Evolutionary conservation across 2,888 invertebrate genomes (phyloP), one percentile per base, ranked within the genome.

Genomic region (Sesia apiformis): DNA sequence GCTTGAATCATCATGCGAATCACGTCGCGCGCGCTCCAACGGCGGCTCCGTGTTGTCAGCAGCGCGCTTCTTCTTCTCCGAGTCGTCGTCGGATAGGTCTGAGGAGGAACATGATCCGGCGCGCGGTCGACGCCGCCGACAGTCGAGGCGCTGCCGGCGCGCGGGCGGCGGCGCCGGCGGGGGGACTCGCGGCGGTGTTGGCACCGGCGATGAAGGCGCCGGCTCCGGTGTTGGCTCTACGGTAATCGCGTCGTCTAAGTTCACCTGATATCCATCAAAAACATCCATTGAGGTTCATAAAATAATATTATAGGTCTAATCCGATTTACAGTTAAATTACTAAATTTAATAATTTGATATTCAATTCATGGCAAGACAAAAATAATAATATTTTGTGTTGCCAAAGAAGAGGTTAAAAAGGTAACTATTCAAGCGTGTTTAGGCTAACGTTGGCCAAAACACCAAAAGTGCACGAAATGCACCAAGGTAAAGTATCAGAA

Each of bases 51-150:
- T 90, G 46, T 86, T 84, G 55, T 95, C 90, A 59, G 95, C 93
- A 7, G 94, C 93, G 54, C 96, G 91, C 74, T 96, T 95, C 76
- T 96, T 96, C 60, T 95, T 92, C 72, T 96, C 96, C 53, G 95
- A 95, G 72, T 96, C 96, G 76, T 96, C 96, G 77, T 97, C 97
- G 57, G 97, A 97, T 4, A 98, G 95, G 79, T 98, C 98, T 0
- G 97, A 97, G 53, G 97, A 97, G 66, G 97, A 97, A 74, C 97
- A 97, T 54, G 97, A 97, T 4, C 96, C 95, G 62, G 86, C 84
- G 54, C 87, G 77, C 52, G 84, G 76, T 4, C 84, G 78, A 2
- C 86, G 76, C 39, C 82, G 78, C 43, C 86, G 75, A 56, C 84
- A 79, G 58, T 83, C 84, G 62, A 82, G 65, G 6, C 85, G 79